These are phyloP conservation scores for Dolichopus griseipennis DNA, from an alignment of 2,888 invertebrate species.

Conservation along the genomic window DNA sequence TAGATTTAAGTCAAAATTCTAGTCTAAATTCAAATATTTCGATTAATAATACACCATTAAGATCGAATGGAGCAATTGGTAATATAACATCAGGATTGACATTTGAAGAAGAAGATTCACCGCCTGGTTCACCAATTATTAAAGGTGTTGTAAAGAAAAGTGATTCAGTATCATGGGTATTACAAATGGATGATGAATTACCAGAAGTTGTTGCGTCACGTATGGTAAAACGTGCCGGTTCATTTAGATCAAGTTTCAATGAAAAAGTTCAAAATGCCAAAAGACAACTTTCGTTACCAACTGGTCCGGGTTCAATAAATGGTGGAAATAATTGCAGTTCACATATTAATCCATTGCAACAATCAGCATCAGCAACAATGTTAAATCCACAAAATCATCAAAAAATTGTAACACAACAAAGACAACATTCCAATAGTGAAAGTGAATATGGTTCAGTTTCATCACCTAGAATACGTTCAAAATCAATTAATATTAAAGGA, in stretches of 20 bases:
- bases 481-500: constrained; percentile 41
- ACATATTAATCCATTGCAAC: constrained; percentile 38
- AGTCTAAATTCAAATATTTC: constrained; percentile 23
- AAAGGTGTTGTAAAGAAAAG: constrained; percentile 78
- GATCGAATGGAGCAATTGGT: constrained; percentile 20
- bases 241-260: constrained; percentile 47
- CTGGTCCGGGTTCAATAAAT: constrained; percentile 16
- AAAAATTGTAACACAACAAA: constrained; percentile 14
- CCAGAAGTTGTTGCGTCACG: constrained; percentile 64
- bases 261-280: constrained; percentile 39
- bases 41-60: constrained; percentile 22
- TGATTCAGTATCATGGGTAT: constrained; percentile 78
- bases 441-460: constrained; percentile 29
- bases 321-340: constrained; percentile 17
- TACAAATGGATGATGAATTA: constrained; percentile 66
- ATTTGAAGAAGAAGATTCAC: constrained; percentile 44
- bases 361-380: constrained; percentile 49
- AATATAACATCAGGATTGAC: constrained; percentile 19
- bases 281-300: constrained; percentile 37
- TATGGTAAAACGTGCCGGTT: constrained; percentile 57
- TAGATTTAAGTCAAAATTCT: constrained; percentile 26
- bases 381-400: constrained; percentile 29
- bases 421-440: constrained; percentile 35
- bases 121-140: constrained; percentile 63
- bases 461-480: constrained; percentile 38